phyloP scores from a whole-genome alignment of 2,888 invertebrate genomes.

The Pseudococcus jackbeardsleyi region DNA sequence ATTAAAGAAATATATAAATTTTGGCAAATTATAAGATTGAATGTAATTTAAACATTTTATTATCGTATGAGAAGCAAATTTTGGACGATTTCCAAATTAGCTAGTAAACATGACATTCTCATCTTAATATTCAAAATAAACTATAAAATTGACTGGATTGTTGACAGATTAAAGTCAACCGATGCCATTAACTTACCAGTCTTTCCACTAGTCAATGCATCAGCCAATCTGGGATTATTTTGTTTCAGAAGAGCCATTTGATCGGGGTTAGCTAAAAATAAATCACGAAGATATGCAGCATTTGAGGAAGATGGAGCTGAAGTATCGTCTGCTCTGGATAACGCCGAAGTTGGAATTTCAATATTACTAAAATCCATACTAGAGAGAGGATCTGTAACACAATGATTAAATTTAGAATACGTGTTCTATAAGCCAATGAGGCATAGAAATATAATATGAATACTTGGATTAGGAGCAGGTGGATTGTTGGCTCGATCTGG shows the following conservation, averaged over 20 bases:
- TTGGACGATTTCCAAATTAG: slow-evolving; percentile 9
- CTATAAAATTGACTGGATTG: not conserved
- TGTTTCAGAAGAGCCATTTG: slow-evolving; percentile 91
- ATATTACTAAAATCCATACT: slow-evolving; percentile 88
- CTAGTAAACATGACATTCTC: not conserved
- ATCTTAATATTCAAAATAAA: not conserved
- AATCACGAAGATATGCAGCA: slow-evolving; percentile 85
- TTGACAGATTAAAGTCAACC: not conserved
- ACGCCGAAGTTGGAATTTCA: slow-evolving; percentile 77
- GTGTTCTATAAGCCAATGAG: not conserved
- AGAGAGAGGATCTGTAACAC: slow-evolving; percentile 60
- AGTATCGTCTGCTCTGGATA: not conserved
- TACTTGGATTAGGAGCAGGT: slow-evolving; percentile 51
- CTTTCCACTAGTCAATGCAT: slow-evolving; percentile 81
- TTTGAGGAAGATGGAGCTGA: slow-evolving; percentile 69
- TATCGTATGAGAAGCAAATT: not conserved
- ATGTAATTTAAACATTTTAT: not conserved
- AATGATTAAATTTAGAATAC: not conserved
- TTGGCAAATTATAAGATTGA: not conserved
- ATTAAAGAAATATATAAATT: slow-evolving; percentile 30
- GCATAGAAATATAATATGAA: not conserved
- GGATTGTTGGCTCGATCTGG: slow-evolving; percentile 13
- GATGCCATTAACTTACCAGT: slow-evolving; percentile 57
- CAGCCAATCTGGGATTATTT: slow-evolving; percentile 92
- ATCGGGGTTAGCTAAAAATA: slow-evolving; percentile 91